Evolutionary conservation across 1,140 invertebrate species (phyloP).

Genomic region (Drosophila busckii): DNA sequence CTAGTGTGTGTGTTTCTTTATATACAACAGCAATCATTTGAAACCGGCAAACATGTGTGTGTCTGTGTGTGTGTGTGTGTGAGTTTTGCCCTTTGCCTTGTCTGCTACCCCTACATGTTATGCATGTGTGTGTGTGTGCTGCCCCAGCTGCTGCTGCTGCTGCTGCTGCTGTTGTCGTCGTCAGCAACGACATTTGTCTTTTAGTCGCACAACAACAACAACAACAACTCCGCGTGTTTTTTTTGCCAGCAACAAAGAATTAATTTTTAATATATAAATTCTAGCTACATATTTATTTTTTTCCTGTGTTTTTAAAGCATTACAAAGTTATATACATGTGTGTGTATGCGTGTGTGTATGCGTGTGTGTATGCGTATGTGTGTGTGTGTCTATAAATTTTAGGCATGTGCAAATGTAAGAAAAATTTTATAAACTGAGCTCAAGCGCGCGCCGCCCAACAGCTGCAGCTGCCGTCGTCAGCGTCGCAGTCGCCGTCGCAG

Average conservation of each 20-base stretch:
- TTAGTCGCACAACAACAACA: conserved; percentile 5
- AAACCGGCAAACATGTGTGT: too few relatives aligned
- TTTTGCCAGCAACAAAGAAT: too few relatives aligned
- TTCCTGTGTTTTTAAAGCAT: conserved; percentile 13
- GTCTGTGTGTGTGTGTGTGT: background rate
- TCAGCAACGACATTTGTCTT: conserved; percentile 10
- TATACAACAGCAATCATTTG: too few relatives aligned
- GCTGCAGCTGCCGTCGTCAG: conserved; percentile 2
- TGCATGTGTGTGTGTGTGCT: background rate
- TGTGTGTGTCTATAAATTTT: background rate
- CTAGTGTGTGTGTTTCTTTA: too few relatives aligned
- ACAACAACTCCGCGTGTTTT: too few relatives aligned
- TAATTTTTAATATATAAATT: too few relatives aligned
- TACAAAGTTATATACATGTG: background rate
- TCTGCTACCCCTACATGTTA: too few relatives aligned
- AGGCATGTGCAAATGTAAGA: conserved; percentile 14
- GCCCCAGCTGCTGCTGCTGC: too few relatives aligned
- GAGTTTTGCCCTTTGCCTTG: background rate
- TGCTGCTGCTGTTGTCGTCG: too few relatives aligned
- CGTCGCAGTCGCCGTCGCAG: conserved; percentile 1
- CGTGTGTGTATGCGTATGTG: background rate
- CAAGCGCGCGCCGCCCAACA: conserved; percentile 12
- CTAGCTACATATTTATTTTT: too few relatives aligned
- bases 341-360: background rate
- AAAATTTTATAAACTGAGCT: conserved; percentile 12